phyloP scores from a whole-genome alignment of 92 coral and sea anemone genomes.

The Heliopora coerulea region DNA sequence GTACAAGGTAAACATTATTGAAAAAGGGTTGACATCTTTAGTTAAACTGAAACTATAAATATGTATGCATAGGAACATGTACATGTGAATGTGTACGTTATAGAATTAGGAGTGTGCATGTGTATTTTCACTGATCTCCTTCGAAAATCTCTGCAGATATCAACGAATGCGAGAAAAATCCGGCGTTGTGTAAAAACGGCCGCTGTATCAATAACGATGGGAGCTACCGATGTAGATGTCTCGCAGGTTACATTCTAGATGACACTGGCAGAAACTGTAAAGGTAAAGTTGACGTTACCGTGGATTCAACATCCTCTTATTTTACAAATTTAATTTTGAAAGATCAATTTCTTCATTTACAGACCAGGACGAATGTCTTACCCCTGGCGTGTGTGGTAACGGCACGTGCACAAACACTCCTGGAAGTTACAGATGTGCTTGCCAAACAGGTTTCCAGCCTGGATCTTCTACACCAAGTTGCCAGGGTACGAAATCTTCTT shows the following conservation, averaged over 20 bases:
- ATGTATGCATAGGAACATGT: too few relatives aligned
- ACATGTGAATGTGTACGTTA: too few relatives aligned
- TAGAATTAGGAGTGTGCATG: too few relatives aligned
- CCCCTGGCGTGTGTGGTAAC: constrained; percentile 71
- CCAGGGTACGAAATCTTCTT: constrained; percentile 51
- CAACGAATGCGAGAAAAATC: constrained; percentile 75
- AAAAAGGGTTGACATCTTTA: too few relatives aligned
- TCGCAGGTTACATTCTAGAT: constrained; percentile 81
- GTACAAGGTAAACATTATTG: constrained; percentile 55
- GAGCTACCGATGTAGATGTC: constrained; percentile 90
- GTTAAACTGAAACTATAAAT: too few relatives aligned
- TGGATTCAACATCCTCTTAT: too few relatives aligned
- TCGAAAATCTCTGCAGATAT: constrained; percentile 74
- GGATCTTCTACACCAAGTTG: constrained; percentile 79
- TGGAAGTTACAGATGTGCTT: constrained; percentile 78
- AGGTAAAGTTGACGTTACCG: too few relatives aligned
- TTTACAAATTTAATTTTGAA: too few relatives aligned
- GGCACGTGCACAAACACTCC: constrained; percentile 83
- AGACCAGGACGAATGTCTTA: constrained; percentile 86
- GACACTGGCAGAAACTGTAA: constrained; percentile 79
- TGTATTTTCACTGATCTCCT: too few relatives aligned
- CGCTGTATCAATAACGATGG: constrained; percentile 90
- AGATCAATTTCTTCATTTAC: constrained; percentile 7
- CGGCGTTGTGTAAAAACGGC: constrained; percentile 74
- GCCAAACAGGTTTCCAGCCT: constrained; percentile 71